Conservation (phyloP, 1,140 invertebrate genomes). For the Drosophila parabipectinata region DNA sequence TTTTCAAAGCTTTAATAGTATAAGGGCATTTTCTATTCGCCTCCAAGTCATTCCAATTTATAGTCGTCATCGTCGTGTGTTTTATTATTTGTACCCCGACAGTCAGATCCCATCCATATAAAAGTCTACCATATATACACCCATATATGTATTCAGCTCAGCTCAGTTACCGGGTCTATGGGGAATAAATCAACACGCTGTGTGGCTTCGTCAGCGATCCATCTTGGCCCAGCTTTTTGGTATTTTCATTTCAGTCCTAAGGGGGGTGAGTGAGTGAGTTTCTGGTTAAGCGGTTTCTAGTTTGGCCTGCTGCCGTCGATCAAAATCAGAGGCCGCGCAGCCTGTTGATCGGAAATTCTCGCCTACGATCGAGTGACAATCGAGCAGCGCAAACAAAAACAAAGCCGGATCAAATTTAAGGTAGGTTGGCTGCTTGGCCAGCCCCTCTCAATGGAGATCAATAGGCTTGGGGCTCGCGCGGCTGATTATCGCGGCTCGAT, state of each 20-base stretch:
- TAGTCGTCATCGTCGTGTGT: conserved; percentile 30
- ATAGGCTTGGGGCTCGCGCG: conserved; percentile 28
- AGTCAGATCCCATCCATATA: conserved; percentile 37
- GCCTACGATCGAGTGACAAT: conserved; percentile 79
- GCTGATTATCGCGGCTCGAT: conserved; percentile 68
- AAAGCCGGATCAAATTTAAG: conserved; percentile 62
- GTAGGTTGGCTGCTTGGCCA: conserved; percentile 46
- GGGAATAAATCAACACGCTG: conserved; percentile 83
- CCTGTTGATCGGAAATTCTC: conserved; percentile 80
- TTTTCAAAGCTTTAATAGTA: not conserved
- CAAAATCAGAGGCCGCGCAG: conserved; percentile 52
- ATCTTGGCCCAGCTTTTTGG: conserved; percentile 55
- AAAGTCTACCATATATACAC: conserved; percentile 12
- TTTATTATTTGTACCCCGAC: conserved; percentile 43
- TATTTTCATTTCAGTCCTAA: no score
- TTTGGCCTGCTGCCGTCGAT: conserved; percentile 76
- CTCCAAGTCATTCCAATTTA: conserved; percentile 18
- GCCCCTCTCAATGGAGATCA: conserved; percentile 69
- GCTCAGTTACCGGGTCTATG: conserved; percentile 59
- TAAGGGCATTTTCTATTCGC: conserved; percentile 50
- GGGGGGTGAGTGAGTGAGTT: not conserved
- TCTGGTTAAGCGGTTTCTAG: conserved; percentile 50
- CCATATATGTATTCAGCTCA: conserved; percentile 34
- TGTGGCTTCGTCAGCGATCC: conserved; percentile 83
- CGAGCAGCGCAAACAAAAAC: conserved; percentile 40